Evolutionary conservation across 2,797 vertebrate genomes (phyloP).

Genomic region (Alfaro cultratus): DNA sequence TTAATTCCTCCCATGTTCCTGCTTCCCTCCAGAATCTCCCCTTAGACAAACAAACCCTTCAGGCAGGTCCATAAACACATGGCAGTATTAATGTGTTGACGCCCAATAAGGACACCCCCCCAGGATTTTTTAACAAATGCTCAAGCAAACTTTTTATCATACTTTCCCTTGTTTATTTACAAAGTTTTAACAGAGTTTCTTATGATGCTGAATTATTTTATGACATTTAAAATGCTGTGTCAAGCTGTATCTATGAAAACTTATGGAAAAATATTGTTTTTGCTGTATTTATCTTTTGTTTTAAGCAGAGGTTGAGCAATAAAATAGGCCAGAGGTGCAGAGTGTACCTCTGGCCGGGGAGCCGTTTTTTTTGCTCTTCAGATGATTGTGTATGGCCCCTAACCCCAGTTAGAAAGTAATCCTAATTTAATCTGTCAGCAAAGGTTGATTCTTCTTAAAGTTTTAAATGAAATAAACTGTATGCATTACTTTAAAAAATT

Average conservation of each 20-base stretch:
- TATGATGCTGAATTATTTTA: not conserved
- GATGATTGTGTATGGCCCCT: not conserved
- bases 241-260: too few relatives aligned
- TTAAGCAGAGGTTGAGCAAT: not conserved
- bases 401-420: not conserved
- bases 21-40: not conserved
- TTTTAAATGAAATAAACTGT: not conserved
- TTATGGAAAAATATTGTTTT: not conserved
- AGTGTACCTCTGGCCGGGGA: not conserved
- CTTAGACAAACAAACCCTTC: constrained; percentile 52
- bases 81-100: constrained; percentile 51
- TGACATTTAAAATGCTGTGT: not conserved
- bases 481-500: not conserved
- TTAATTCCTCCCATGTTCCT: constrained; percentile 5
- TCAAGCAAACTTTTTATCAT: not conserved
- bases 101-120: constrained; percentile 21
- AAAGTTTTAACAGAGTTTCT: not conserved
- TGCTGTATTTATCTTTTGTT: not conserved
- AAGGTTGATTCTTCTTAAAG: not conserved
- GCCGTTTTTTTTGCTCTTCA: not conserved
- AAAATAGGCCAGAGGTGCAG: not conserved
- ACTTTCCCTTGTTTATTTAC: not conserved
- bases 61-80: constrained; percentile 63
- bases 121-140: constrained; percentile 12
- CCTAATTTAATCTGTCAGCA: not conserved